Evolutionary conservation across 2,113 vertebrate genomes (phyloP).

Genomic region (Alexandromys fortis): DNA sequence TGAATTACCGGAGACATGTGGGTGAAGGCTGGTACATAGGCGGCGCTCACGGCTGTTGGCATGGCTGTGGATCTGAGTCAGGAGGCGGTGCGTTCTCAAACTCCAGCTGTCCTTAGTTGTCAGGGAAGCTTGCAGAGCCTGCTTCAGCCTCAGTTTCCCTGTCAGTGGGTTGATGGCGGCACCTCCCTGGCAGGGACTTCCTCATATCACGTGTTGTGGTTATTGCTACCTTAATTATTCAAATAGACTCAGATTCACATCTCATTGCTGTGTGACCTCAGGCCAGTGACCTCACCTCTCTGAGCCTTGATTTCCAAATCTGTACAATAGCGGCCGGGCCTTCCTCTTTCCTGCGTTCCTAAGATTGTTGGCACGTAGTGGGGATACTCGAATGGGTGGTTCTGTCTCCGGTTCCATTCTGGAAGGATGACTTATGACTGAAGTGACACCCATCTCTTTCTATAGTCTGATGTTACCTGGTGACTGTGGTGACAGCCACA

Average conservation of each 20-base stretch:
- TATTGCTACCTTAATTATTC: neutral
- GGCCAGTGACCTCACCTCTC: constrained; percentile 40
- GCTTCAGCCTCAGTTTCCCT: constrained; percentile 53
- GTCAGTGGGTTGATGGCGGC: neutral
- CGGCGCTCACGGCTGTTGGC: neutral
- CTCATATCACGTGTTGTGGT: neutral
- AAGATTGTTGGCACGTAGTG: neutral
- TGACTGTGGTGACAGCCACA: neutral
- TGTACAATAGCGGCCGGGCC: neutral
- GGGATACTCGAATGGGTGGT: neutral
- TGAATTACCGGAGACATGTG: neutral
- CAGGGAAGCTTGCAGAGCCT: neutral
- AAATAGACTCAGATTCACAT: neutral
- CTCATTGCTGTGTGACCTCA: constrained; percentile 1
- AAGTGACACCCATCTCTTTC: neutral
- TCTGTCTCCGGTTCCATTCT: neutral
- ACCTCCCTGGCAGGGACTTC: neutral
- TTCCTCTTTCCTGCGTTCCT: neutral
- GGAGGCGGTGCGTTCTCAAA: neutral
- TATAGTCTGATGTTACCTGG: neutral
- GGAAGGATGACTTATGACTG: neutral
- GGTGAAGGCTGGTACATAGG: neutral
- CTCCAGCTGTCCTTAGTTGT: neutral
- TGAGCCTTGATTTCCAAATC: constrained; percentile 21
- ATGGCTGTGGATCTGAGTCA: constrained; percentile 13